Base-by-base conservation (phyloP, 2,888 invertebrate species). In the Thymelicus acteon region DNA sequence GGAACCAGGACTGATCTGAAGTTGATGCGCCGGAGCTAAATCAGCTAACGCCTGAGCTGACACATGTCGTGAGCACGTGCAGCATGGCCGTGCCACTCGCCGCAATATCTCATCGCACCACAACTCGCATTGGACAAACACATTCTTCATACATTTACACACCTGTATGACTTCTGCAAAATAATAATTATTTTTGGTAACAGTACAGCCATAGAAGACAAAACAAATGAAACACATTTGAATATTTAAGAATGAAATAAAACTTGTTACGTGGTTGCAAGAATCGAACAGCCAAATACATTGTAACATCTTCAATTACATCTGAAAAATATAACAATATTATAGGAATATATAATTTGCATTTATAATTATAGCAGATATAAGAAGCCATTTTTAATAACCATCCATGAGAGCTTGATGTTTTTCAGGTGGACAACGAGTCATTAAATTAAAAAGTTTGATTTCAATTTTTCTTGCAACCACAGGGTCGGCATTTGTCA, bases 61-160 rank as follows among this genome's bases (percentile, higher is more conserved):
- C 49, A 87, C 81, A 75, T 89, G 89, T 0, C 89, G 84, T 13
- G 88, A 86, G 76, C 92, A 92, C 7, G 85, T 85, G 79, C 90
- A 90, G 73, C 87, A 84, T 0, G 90, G 91, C n/a, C 82, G 82
- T 3, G 83, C 76, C 64, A 90, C 85, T 37, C 84, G 87, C 6
- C 91, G 85, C 52, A 92, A 74, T 31, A 89, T 90, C 79, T 91
- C 92, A 60, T 91, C 91, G 76, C 89, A 88, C 90, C 92, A 90
- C 72, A 92, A 75, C 76, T 92, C 92, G 77, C 93, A 92, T 77
- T 93, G 92, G 10, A 92, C 89, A 75, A 89, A 88, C 54, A 88
- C 91, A 73, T 86, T 91, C 78, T 91, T 92, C 89, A 88, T 89
- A 76, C 92, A 93, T 73, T 90, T 91, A 85, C 92, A 93, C 24